Base-by-base conservation (phyloP, 2,797 vertebrate genomes). In the Gallinago nigripennis region DNA sequence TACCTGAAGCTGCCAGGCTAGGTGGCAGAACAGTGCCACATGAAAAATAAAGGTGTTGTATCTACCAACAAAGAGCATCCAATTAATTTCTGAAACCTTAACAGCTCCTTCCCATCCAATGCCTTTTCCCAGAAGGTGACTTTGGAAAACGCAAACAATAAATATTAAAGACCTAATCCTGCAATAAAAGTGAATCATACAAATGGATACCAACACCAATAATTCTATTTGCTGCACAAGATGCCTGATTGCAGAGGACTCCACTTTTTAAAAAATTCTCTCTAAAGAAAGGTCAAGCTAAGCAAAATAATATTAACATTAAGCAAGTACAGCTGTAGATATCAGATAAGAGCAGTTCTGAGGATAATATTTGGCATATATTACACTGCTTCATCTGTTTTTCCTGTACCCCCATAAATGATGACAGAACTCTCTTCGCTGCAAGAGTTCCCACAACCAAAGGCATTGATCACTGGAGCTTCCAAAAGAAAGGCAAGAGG, bases 311-410 rank as follows among this genome's bases (percentile, higher is more conserved):
- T 73, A 58, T 87, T 92, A 92, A 16, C n/a, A 92, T 89, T 96
- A 96, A 97, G 75, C 83, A 95, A 94, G 73, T 68, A 65, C 95
- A 97, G 95, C 97, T 97, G 96, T 73, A 94, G 94, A 87, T 92
- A 95, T 79, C 87, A 96, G 95, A 96, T 96, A 97, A 97, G 96
- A 92, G 70, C 56, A 84, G 69, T 82, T 71, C 53, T 70, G 93
- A 85, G 60, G 66, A 96, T 53, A 50, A 16, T 35, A 91, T 69
- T 80, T 94, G 94, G 92, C 89, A 88, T 54, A 46, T 71, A 95
- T 65, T 77, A 39, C 17, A 28, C 70, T 85, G 87, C 71, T 92
- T 92, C 96, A 95, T 96, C 92, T 96, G 86, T 77, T 96, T 93
- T 90, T 93, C 64, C 81, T 1, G 94, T 95, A 95, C 95, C 96